These are phyloP conservation scores for Ranitomeya variabilis DNA, from an alignment of 2,113 vertebrate species.

Conservation along the genomic window DNA sequence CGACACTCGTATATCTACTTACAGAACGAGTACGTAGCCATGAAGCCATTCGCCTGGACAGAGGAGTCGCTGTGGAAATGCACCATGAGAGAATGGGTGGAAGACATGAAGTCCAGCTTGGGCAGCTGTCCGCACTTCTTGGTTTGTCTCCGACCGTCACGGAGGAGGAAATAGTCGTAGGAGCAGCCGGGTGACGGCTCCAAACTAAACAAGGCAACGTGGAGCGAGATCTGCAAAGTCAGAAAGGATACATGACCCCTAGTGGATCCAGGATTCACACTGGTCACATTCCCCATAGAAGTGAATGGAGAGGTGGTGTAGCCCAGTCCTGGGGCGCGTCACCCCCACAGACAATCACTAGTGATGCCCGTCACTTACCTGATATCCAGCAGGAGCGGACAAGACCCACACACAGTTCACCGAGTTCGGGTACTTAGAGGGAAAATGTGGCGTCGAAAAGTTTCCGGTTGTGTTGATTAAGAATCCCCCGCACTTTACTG, in stretches of 20 bases:
- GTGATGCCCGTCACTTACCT: not conserved
- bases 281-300: not conserved
- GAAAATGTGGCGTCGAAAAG: constrained; percentile 43
- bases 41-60: constrained; percentile 36
- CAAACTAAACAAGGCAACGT: constrained; percentile 30
- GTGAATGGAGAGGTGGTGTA: not conserved
- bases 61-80: constrained; percentile 50
- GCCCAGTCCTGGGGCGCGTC: not conserved
- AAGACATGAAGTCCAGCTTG: not conserved
- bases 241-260: too few relatives aligned
- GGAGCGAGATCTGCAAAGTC: constrained; percentile 21
- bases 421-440: constrained; percentile 33
- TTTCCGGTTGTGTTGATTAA: constrained; percentile 1
- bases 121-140: constrained; percentile 34
- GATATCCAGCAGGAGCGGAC: constrained; percentile 15
- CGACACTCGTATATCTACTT: constrained; percentile 2
- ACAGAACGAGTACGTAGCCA: constrained; percentile 38
- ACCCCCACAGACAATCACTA: not conserved
- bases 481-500: constrained; percentile 36
- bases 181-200: constrained; percentile 34
- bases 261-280: not conserved
- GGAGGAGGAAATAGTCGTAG: constrained; percentile 45
- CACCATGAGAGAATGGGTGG: not conserved
- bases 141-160: constrained; percentile 25
- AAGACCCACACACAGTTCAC: constrained; percentile 46